Percentiles rank a stretch among this genome's conserved stretches.
Evolutionary conservation across 2,797 vertebrate species (phyloP).

Genomic region (Melanotaenia trifasciata): DNA sequence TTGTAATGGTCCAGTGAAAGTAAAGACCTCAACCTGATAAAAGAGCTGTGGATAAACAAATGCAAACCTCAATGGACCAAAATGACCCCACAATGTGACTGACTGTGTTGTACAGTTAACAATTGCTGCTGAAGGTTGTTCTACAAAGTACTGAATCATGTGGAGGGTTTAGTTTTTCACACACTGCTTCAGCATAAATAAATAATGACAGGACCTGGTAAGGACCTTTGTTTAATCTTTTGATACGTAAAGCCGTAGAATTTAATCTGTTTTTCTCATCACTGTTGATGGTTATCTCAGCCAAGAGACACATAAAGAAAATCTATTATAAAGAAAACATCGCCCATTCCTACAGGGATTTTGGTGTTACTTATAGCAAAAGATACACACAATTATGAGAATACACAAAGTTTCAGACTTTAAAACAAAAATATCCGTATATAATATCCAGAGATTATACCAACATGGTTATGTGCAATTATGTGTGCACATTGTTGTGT

Average conservation of each 20-base stretch:
- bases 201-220: not conserved
- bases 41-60: not conserved
- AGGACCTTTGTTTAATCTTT: not conserved
- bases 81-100: not conserved
- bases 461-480: slow-evolving; percentile 18
- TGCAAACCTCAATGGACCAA: not conserved
- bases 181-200: not conserved
- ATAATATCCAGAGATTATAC: slow-evolving; percentile 7
- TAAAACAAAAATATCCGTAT: slow-evolving; percentile 3
- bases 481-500: not conserved
- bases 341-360: not conserved
- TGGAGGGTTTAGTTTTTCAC: not conserved
- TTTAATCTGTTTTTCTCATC: not conserved
- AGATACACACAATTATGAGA: slow-evolving; percentile 46
- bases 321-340: not conserved
- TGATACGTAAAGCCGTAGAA: not conserved
- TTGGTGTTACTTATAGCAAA: slow-evolving; percentile 10
- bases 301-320: not conserved
- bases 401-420: slow-evolving; percentile 43
- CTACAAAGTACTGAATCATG: not conserved
- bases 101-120: not conserved
- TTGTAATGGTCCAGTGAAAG: too few relatives aligned
- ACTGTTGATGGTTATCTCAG: not conserved
- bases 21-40: not conserved
- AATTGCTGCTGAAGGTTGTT: not conserved